These are phyloP conservation scores for Cheilosia scutellata DNA, from an alignment of 2,888 invertebrate genomes.

Conservation along the genomic window DNA sequence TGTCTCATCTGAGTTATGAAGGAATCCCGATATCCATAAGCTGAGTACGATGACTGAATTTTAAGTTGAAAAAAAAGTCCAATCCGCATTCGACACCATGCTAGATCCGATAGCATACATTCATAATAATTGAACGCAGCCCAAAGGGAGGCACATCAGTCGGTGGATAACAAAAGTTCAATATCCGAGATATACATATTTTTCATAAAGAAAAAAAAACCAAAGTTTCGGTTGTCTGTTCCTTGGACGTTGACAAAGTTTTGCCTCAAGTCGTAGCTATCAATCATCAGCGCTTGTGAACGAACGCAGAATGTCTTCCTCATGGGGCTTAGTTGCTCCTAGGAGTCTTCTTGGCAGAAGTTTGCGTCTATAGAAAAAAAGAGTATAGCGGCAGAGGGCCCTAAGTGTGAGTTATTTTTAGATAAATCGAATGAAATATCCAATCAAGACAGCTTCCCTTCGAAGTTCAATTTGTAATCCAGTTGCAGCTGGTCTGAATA, in stretches of 20 bases:
- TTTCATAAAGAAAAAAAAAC: background rate
- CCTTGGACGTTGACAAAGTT: conserved; percentile 66
- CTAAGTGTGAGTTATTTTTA: conserved; percentile 31
- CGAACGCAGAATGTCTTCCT: conserved; percentile 34
- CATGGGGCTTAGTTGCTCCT: conserved; percentile 32
- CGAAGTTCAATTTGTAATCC: conserved; percentile 17
- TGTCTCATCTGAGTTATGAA: conserved; percentile 38
- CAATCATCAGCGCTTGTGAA: conserved; percentile 62
- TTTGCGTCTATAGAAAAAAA: conserved; percentile 16
- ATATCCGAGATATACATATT: conserved; percentile 38
- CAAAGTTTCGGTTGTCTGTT: conserved; percentile 38
- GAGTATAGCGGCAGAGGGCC: background rate
- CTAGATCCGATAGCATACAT: conserved; percentile 54
- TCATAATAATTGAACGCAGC: conserved; percentile 68
- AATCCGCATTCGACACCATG: conserved; percentile 36
- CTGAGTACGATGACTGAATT: conserved; percentile 44
- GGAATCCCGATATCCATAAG: conserved; percentile 10
- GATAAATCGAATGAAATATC: conserved; percentile 56
- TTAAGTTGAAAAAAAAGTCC: conserved; percentile 28
- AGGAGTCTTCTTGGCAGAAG: background rate
- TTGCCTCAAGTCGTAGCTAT: conserved; percentile 53
- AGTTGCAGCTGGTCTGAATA: conserved; percentile 48
- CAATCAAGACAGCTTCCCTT: conserved; percentile 52
- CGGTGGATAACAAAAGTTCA: background rate
- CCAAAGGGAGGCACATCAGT: conserved; percentile 14